Evolutionary conservation across 2,888 invertebrate genomes (phyloP).

Genomic region (Agonopterix alstromeriana): DNA sequence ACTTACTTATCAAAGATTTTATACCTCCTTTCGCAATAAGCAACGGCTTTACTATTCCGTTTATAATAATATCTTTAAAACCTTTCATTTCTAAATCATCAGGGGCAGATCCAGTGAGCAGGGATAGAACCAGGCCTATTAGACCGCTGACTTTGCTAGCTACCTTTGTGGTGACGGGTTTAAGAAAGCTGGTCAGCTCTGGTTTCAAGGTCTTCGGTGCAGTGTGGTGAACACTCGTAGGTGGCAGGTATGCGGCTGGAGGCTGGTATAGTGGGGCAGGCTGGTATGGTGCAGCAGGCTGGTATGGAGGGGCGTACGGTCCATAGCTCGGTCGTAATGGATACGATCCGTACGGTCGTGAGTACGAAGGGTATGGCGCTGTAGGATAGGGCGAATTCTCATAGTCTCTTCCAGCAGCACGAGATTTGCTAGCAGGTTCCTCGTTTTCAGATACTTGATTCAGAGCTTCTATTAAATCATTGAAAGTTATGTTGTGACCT

Average conservation of each 20-base stretch:
- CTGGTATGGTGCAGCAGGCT: conserved; percentile 5
- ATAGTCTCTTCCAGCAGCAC: conserved; percentile 17
- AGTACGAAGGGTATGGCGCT: conserved; percentile 7
- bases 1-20: conserved; percentile 54
- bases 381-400: conserved; percentile 8
- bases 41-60: conserved; percentile 56
- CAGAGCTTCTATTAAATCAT: conserved; percentile 31
- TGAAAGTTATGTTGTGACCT: conserved; percentile 22
- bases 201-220: conserved; percentile 30
- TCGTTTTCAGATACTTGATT: conserved; percentile 25
- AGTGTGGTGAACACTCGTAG: conserved; percentile 11
- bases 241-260: conserved; percentile 9
- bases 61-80: conserved; percentile 49
- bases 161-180: conserved; percentile 43
- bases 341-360: conserved; percentile 18
- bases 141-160: conserved; percentile 49
- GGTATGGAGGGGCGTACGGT: conserved; percentile 11
- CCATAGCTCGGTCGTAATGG: conserved; percentile 8
- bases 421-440: conserved; percentile 14
- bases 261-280: background rate
- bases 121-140: conserved; percentile 42
- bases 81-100: conserved; percentile 42
- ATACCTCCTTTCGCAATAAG: conserved; percentile 50
- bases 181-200: conserved; percentile 33
- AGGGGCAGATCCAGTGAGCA: conserved; percentile 41